Evolutionary conservation across 2,113 vertebrate species (phyloP), one percentile per base, ranked within the genome.

Genomic region (Melanerpes aurifrons): DNA sequence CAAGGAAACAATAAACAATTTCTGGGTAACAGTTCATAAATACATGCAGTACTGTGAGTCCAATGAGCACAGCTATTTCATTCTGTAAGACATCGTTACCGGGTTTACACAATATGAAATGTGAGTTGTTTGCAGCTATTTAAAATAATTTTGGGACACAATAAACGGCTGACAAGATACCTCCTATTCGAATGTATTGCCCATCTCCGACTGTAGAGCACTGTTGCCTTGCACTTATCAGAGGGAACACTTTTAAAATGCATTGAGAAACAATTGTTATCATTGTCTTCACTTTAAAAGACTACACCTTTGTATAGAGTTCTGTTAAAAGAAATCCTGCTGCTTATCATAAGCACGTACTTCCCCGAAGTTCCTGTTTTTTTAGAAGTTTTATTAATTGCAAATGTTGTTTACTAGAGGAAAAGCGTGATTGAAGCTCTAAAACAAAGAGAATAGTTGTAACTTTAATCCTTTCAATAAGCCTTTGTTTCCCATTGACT

Each of bases 401-500:
- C 97, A 97, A 98, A 96, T 96, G 93, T 97, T 97, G 97, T 97
- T 97, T 71, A 86, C 97, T 97, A 96, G 95, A 98, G 97, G 98
- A 98, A 98, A 97, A 94, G 80, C 20, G 3, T 96, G 96, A 97
- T 93, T 97, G 97, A 97, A 97, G 96, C 90, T 82, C 81, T 93
- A 94, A 97, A 97, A 98, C 97, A 98, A 98, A 98, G 97, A 95
- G 97, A 97, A 97, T 94, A 95, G 94, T 94, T 96, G 92, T 70
- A 91, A 93, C 97, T 98, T 98, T 98, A 97, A 98, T 98, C 97
- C 97, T 98, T 97, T 98, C 97, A 98, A 98, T 98, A 97, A 97
- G 97, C 93, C 94, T 98, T 97, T 98, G 99, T 98, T 98, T 98
- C 98, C 98, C 98, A 98, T 98, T 98, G 96, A 98, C 97, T 95